A percentile compares a stretch with the other conserved stretches of the same genome.
These are phyloP conservation scores for Chionis minor DNA, from an alignment of 2,113 vertebrate genomes.

Conservation along the genomic window DNA sequence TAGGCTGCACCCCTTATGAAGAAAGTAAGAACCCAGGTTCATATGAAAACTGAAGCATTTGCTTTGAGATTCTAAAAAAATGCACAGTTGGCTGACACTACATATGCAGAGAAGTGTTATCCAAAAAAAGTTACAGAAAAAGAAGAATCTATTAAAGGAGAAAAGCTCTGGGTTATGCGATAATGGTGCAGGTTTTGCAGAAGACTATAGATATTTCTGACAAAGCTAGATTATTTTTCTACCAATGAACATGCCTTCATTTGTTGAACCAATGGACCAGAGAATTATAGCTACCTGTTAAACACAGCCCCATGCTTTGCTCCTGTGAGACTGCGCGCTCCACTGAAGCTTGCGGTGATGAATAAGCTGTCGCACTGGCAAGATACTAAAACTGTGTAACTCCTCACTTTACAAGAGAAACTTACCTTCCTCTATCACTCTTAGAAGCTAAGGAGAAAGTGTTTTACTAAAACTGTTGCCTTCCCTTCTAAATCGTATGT, in stretches of 20 bases:
- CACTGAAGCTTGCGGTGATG: not conserved
- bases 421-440: not conserved
- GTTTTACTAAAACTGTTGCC: not conserved
- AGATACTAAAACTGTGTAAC: not conserved
- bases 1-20: not conserved
- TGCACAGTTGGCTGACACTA: not conserved
- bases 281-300: not conserved
- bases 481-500: not conserved
- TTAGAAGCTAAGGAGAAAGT: not conserved
- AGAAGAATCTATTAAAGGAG: not conserved
- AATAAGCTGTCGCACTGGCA: not conserved
- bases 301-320: not conserved
- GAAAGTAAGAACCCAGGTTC: not conserved
- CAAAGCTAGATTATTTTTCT: constrained; percentile 8
- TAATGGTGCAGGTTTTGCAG: constrained; percentile 3
- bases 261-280: not conserved
- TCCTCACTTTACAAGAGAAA: not conserved
- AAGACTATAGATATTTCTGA: constrained; percentile 5
- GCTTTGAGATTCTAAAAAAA: not conserved
- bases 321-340: not conserved
- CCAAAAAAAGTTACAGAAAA: not conserved
- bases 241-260: not conserved
- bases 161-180: not conserved
- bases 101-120: not conserved
- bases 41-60: not conserved